These are phyloP conservation scores for Suncus etruscus DNA, from an alignment of 2,113 vertebrate genomes.

Conservation along the genomic window DNA sequence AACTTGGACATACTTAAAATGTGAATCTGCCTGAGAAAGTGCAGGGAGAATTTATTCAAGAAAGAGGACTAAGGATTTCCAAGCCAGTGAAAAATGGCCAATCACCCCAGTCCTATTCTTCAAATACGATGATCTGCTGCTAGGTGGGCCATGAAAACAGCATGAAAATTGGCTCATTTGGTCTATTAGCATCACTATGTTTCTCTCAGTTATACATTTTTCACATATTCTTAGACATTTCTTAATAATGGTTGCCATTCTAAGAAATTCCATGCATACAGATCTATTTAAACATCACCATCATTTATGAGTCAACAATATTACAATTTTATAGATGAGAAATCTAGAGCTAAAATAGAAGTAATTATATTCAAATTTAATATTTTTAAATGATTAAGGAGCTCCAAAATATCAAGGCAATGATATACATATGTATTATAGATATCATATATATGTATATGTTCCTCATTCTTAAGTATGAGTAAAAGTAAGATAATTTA, in stretches of 20 bases:
- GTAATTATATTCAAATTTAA: background rate
- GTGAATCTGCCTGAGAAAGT: background rate
- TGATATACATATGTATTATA: no score
- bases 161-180: background rate
- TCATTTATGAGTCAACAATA: background rate
- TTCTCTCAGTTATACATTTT: slow-evolving; percentile 8
- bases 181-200: background rate
- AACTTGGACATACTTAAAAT: background rate
- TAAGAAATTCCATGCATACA: background rate
- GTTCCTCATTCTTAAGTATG: background rate
- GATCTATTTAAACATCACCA: slow-evolving; percentile 33
- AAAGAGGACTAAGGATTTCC: background rate
- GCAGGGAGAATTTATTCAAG: background rate
- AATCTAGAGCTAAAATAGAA: slow-evolving; percentile 6
- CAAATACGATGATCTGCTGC: background rate
- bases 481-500: background rate
- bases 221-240: background rate
- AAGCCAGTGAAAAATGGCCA: background rate
- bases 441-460: no score
- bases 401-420: background rate
- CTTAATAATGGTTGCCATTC: background rate
- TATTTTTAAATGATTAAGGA: background rate
- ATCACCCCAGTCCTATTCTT: background rate
- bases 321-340: slow-evolving; percentile 10
- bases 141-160: background rate